A percentile compares a stretch with the other conserved stretches of the same genome.
Evolutionary conservation across 1,140 invertebrate species (phyloP).

Genomic region (Bombus pascuorum): DNA sequence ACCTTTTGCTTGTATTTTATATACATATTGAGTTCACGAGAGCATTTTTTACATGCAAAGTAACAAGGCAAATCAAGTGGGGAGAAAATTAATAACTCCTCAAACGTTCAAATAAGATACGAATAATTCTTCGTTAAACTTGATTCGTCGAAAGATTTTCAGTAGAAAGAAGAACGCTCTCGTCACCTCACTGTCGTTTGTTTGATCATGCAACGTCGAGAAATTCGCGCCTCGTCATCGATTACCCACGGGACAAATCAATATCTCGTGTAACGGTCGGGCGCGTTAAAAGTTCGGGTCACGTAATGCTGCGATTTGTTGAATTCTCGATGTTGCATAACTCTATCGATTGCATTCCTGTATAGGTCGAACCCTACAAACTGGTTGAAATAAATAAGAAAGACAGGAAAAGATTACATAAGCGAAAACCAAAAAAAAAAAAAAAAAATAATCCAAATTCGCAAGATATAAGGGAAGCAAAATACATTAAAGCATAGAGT

Average conservation of each 20-base stretch:
- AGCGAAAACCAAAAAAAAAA: background rate
- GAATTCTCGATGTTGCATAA: slow-evolving; percentile 52
- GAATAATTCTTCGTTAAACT: background rate
- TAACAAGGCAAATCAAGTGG: background rate
- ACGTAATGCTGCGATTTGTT: background rate
- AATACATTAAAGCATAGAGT: background rate
- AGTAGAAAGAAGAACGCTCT: slow-evolving; percentile 5
- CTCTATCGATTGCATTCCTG: slow-evolving; percentile 27
- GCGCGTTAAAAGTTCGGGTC: slow-evolving; percentile 1
- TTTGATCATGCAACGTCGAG: slow-evolving; percentile 29
- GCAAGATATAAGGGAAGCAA: background rate
- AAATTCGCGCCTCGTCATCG: background rate
- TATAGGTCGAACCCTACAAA: background rate
- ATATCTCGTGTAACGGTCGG: slow-evolving; percentile 15
- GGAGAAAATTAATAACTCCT: no score
- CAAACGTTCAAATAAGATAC: background rate
- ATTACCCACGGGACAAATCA: background rate
- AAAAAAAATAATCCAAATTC: background rate
- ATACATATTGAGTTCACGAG: background rate
- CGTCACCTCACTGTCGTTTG: slow-evolving; percentile 4
- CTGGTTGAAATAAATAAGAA: background rate
- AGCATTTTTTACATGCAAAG: background rate
- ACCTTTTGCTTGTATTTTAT: slow-evolving; percentile 1
- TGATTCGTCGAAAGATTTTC: slow-evolving; percentile 5
- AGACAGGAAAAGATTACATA: background rate